Percentiles rank a stretch among this genome's conserved stretches.
These are phyloP conservation scores for Cephus runcator DNA, from an alignment of 2,888 invertebrate genomes.

Conservation along the genomic window DNA sequence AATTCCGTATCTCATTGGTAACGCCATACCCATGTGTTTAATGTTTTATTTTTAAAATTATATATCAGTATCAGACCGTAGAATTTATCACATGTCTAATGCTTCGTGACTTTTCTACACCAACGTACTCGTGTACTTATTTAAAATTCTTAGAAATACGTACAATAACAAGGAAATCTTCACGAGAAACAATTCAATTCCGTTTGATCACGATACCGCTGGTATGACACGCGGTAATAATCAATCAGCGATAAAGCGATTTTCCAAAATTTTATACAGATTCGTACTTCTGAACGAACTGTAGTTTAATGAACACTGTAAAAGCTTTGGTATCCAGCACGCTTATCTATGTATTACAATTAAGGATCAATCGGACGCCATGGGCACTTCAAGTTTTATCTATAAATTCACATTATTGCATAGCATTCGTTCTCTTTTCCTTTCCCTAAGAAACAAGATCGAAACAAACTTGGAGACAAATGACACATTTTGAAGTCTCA, in stretches of 20 bases:
- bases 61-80: not conserved
- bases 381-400: constrained; percentile 35
- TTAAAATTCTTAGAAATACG: not conserved
- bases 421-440: constrained; percentile 16
- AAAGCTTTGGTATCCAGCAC: constrained; percentile 26
- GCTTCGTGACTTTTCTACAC: not conserved
- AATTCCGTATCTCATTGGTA: not conserved
- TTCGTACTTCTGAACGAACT: not conserved
- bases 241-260: not conserved
- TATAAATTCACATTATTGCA: constrained; percentile 17
- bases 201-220: not conserved
- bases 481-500: constrained; percentile 24
- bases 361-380: constrained; percentile 17
- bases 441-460: constrained; percentile 27
- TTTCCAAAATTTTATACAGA: too few relatives aligned
- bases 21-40: not conserved
- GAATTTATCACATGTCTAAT: not conserved
- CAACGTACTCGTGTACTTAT: not conserved
- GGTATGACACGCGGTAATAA: not conserved
- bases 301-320: not conserved
- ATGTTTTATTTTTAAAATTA: not conserved
- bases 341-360: constrained; percentile 13
- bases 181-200: not conserved
- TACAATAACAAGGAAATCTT: not conserved
- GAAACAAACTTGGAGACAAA: constrained; percentile 8